Conservation (phyloP, 2,888 invertebrate species). For the Tinea pellionella region DNA sequence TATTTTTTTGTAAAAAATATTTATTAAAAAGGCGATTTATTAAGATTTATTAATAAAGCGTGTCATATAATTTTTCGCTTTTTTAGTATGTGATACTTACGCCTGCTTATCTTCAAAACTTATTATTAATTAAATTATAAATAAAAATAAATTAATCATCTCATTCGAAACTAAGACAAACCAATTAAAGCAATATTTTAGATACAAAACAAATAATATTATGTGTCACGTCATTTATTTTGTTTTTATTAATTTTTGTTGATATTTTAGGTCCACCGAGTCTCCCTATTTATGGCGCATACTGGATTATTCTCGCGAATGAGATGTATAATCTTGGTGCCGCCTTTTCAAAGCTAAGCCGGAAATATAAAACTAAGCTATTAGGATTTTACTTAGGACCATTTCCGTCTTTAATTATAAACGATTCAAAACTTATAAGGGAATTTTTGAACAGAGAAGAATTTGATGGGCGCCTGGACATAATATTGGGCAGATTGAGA, state of each 20-base stretch:
- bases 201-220: too few species aligned
- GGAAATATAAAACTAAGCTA: conserved; percentile 70
- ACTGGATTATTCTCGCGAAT: conserved; percentile 65
- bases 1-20: too few species aligned
- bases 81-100: too few species aligned
- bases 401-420: conserved; percentile 56
- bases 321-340: conserved; percentile 62
- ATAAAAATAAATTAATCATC: too few species aligned
- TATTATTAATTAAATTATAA: too few species aligned
- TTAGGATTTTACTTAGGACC: conserved; percentile 69
- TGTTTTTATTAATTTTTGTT: not conserved
- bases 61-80: too few species aligned
- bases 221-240: too few species aligned
- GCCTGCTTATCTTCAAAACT: too few species aligned
- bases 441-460: conserved; percentile 70
- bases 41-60: too few species aligned
- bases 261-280: conserved; percentile 65
- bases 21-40: too few species aligned
- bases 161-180: too few species aligned
- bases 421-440: conserved; percentile 63
- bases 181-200: too few species aligned
- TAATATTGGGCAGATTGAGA: conserved; percentile 55
- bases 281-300: conserved; percentile 73
- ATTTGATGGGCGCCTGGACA: conserved; percentile 71
- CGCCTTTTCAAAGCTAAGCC: conserved; percentile 56